Evolutionary conservation across 2,797 vertebrate species (phyloP).

Genomic region (Lerista edwardsae): DNA sequence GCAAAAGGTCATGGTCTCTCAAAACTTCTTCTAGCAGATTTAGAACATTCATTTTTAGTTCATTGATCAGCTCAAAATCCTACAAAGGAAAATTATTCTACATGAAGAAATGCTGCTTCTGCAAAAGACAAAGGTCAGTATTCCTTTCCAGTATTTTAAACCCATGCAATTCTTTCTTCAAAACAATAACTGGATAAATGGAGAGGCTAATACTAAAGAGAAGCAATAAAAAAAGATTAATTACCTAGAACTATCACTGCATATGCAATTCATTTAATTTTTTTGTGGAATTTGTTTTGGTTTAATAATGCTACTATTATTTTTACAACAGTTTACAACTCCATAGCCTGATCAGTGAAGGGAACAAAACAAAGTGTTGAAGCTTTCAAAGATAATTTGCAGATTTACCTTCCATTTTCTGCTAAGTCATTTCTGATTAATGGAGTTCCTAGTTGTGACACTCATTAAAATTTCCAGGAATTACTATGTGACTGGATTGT

Average conservation of each 20-base stretch:
- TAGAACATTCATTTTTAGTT: conserved; percentile 92
- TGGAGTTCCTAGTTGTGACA: background rate
- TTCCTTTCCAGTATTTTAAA: too few species aligned
- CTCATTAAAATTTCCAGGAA: background rate
- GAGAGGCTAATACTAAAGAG: too few species aligned
- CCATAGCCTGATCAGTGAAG: background rate
- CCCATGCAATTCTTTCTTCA: too few species aligned
- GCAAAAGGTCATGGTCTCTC: conserved; percentile 94
- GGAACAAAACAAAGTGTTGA: background rate
- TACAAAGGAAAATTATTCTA: conserved; percentile 66
- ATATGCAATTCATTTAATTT: background rate
- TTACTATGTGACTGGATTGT: background rate
- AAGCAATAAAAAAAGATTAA: too few species aligned
- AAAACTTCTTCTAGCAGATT: conserved; percentile 94
- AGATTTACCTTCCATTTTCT: background rate
- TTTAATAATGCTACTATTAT: background rate
- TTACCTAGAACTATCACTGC: too few species aligned
- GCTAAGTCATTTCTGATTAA: background rate
- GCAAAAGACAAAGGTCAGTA: too few species aligned
- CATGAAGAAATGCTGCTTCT: background rate
- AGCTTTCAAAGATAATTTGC: background rate
- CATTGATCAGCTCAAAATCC: conserved; percentile 95
- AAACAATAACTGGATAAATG: too few species aligned
- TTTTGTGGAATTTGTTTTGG: background rate
- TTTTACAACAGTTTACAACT: background rate